Evolutionary conservation across 2,113 vertebrate genomes (phyloP).

Genomic region (Tinamus guttatus): DNA sequence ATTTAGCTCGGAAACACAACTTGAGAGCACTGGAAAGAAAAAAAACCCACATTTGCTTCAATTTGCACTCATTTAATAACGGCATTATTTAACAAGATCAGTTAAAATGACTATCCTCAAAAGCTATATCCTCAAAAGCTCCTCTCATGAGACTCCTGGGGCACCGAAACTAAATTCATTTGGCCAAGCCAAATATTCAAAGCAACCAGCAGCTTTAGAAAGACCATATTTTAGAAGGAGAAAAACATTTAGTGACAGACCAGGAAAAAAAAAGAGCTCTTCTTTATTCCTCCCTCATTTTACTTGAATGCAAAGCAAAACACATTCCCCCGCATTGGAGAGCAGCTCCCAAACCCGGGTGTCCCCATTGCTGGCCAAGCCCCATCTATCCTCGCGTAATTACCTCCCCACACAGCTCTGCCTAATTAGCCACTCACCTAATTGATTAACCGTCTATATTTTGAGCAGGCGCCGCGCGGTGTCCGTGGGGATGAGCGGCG

Average conservation of each 20-base stretch:
- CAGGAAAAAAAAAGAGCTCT: neutral
- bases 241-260: neutral
- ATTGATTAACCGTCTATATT: constrained; percentile 70
- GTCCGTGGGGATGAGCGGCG: too few relatives aligned
- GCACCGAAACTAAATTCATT: constrained; percentile 47
- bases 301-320: neutral
- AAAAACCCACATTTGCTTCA: constrained; percentile 16
- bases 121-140: constrained; percentile 20
- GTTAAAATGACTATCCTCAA: constrained; percentile 39
- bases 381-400: constrained; percentile 33
- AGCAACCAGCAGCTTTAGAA: constrained; percentile 28
- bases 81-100: constrained; percentile 53
- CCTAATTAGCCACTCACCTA: constrained; percentile 76
- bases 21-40: constrained; percentile 41
- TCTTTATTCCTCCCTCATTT: neutral
- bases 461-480: constrained; percentile 7
- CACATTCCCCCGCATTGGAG: neutral
- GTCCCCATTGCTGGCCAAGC: constrained; percentile 26
- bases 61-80: constrained; percentile 59
- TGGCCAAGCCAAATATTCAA: constrained; percentile 22
- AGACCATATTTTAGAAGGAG: neutral
- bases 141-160: neutral
- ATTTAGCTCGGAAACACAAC: constrained; percentile 68
- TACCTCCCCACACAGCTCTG: constrained; percentile 74
- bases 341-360: constrained; percentile 44